Evolutionary conservation across 1,140 invertebrate species (phyloP).

Genomic region (Macrobrachium rosenbergii): DNA sequence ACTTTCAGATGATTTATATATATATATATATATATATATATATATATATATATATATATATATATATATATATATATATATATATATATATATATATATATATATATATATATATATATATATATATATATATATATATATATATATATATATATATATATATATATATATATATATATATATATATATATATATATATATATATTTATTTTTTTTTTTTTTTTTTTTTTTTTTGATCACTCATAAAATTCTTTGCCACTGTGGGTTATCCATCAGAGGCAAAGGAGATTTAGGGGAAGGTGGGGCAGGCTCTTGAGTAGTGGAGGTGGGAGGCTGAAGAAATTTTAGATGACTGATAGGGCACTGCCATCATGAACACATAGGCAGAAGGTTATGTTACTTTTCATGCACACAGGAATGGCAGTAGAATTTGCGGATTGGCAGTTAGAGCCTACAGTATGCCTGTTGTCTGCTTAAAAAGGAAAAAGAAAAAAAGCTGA

Average conservation of each 20-base stretch:
- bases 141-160: slow-evolving; percentile 26
- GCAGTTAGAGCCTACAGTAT: no score
- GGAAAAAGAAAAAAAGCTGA: no score
- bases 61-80: slow-evolving; percentile 1
- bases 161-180: slow-evolving; percentile 25
- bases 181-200: slow-evolving; percentile 28
- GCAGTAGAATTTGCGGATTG: no score
- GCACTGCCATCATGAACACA: no score
- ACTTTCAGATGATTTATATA: no score
- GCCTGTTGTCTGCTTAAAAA: no score
- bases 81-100: slow-evolving; percentile 10
- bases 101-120: slow-evolving; percentile 53
- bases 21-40: background rate
- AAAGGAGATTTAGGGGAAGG: background rate
- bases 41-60: background rate
- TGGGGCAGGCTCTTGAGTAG: no score
- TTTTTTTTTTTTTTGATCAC: no score
- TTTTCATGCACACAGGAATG: no score
- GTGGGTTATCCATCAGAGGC: background rate
- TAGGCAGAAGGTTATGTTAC: no score
- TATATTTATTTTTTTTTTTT: background rate
- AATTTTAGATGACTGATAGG: no score
- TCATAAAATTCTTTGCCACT: background rate
- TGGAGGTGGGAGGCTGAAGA: no score
- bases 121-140: slow-evolving; percentile 46